These are phyloP conservation scores for Pyxicephalus adspersus DNA, from an alignment of 2,113 vertebrate species.

Conservation along the genomic window DNA sequence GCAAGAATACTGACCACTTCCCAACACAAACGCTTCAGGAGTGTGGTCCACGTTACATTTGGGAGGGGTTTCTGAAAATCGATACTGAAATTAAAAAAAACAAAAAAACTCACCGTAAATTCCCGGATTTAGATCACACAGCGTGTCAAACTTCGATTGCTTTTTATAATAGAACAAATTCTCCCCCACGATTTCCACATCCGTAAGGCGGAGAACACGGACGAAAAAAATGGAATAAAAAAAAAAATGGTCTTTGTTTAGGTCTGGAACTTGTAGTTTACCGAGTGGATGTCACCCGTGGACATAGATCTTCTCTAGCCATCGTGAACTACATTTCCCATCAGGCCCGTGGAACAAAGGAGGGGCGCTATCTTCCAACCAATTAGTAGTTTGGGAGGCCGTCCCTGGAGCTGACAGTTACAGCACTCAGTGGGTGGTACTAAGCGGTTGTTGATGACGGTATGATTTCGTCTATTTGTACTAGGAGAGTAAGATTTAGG, in stretches of 20 bases:
- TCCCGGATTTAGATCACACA: too few species aligned
- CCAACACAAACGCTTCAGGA: too few species aligned
- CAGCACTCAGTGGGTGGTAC: slow-evolving; percentile 9
- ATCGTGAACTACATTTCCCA: slow-evolving; percentile 1
- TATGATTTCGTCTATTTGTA: slow-evolving; percentile 21
- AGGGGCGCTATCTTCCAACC: background rate
- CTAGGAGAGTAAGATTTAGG: background rate
- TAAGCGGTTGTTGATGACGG: slow-evolving; percentile 27
- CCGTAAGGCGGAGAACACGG: background rate
- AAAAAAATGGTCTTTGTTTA: too few species aligned
- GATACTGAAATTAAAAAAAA: too few species aligned
- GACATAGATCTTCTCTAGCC: background rate
- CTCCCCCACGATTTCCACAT: background rate
- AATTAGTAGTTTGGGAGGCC: background rate
- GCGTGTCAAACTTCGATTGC: background rate
- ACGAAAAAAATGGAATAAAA: too few species aligned
- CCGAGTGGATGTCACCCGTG: too few species aligned
- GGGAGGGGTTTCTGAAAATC: too few species aligned
- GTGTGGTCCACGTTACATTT: too few species aligned
- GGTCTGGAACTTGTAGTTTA: slow-evolving; percentile 23
- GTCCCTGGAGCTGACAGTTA: slow-evolving; percentile 11
- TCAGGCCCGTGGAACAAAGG: background rate
- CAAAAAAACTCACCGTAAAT: too few species aligned
- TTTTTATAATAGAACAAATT: background rate
- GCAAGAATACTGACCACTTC: too few species aligned